Percentiles rank a stretch among this genome's conserved stretches.
Evolutionary conservation across 1,140 invertebrate genomes (phyloP).

Genomic region (Drosophila dunni): DNA sequence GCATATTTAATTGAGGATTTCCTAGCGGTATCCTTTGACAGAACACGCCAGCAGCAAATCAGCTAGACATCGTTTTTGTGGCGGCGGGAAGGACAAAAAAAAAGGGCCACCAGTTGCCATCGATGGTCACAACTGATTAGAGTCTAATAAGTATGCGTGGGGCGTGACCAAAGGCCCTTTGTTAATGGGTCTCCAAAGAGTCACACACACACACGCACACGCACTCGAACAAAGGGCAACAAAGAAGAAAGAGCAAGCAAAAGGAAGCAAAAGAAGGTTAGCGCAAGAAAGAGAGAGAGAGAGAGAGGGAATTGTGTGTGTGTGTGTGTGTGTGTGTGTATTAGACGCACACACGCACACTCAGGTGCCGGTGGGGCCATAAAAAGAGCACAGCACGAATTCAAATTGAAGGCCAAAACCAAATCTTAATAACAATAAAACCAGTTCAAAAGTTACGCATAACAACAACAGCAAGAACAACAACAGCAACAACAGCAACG

Average conservation of each 20-base stretch:
- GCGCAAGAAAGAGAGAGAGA: not conserved
- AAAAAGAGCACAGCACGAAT: constrained; percentile 59
- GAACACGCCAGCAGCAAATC: not conserved
- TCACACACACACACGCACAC: constrained; percentile 39
- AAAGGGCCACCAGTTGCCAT: constrained; percentile 69
- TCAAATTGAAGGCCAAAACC: constrained; percentile 72
- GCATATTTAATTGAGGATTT: not conserved
- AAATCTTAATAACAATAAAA: constrained; percentile 78
- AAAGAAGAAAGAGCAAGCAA: not conserved
- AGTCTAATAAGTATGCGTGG: constrained; percentile 80
- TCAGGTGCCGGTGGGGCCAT: constrained; percentile 50
- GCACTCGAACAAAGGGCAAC: not conserved
- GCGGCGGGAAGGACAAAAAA: not conserved
- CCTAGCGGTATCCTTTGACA: not conserved
- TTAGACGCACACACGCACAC: constrained; percentile 13
- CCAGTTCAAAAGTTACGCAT: constrained; percentile 55
- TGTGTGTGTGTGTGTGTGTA: no score
- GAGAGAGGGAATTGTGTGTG: not conserved
- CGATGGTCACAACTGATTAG: constrained; percentile 77
- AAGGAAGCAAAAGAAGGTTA: not conserved
- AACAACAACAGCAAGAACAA: constrained; percentile 42
- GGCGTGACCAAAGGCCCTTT: constrained; percentile 66
- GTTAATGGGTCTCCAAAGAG: constrained; percentile 77
- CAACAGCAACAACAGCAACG: constrained; percentile 5
- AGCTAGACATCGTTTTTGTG: not conserved